Base-by-base conservation (phyloP, 2,888 invertebrate species). In the Eumerus sabulonum region DNA sequence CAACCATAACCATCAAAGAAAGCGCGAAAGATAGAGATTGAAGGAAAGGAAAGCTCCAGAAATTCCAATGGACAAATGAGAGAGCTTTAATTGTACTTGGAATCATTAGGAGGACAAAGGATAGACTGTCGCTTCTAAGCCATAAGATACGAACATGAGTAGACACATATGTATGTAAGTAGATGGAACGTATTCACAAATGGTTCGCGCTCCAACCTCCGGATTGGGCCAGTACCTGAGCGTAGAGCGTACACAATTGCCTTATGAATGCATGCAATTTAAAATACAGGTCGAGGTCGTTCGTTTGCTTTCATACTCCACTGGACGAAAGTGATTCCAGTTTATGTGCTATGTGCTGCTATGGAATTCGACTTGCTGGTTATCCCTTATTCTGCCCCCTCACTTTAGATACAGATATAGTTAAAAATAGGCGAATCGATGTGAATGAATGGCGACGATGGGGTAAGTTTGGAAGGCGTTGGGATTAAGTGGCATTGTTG, bases 221-320 rank as follows among this genome's bases (percentile, higher is more conserved):
- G 12, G 35, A 40, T n/a, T 48, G 12, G 57, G 13, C 47, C 63
- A 54, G 13, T 38, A 76, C 68, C 62, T 71, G 66, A 76, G n/a
- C n/a, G n/a, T n/a, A n/a, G n/a, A n/a, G n/a, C n/a, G n/a, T n/a
- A 53, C 19, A 70, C 71, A 76, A 62, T 67, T 9, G 59, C 35
- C 59, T 59, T 50, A 42, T 70, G 62, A 81, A 71, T 67, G 71
- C 62, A 67, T 67, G 53, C 57, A 47, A 72, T 67, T 47, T 45
- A 53, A 71, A 82, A 84, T 82, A 82, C 84, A 82, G 84, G 83
- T 84, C 84, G 84, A 84, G 84, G 84, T 83, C 84, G 83, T 83
- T 84, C 83, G 68, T 83, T 84, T 48, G 67, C 82, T 71, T 72
- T 54, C 67, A 56, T 63, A 48, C 63, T 72, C 47, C 47, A 53